These are phyloP conservation scores for Lemur catta DNA, from an alignment of 2,797 vertebrate genomes.

Conservation along the genomic window DNA sequence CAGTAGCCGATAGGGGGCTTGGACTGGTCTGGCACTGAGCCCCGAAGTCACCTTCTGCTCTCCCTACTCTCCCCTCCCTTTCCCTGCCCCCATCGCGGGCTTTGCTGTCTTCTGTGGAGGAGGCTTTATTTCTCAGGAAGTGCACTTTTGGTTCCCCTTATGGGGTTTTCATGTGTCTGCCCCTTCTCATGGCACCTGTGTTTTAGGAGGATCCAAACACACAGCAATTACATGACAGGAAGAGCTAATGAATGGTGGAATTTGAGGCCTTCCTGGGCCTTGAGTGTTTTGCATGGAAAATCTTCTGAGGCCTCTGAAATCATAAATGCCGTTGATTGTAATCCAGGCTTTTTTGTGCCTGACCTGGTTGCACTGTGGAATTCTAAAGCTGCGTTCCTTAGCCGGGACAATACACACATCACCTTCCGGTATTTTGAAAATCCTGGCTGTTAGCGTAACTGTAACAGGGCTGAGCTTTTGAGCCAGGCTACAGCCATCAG, in stretches of 20 bases:
- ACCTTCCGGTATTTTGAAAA: not conserved
- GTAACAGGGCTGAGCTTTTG: not conserved
- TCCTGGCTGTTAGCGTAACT: not conserved
- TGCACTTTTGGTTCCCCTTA: not conserved
- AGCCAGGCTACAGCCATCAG: not conserved
- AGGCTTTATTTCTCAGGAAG: not conserved
- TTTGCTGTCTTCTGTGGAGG: not conserved
- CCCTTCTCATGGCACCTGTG: not conserved
- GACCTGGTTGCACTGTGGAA: not conserved
- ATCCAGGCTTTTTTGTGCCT: not conserved
- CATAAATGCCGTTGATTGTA: not conserved
- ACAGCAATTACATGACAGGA: not conserved
- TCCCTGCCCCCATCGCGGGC: accelerated
- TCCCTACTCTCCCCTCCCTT: not conserved
- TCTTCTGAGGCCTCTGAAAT: not conserved
- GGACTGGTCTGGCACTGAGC: accelerated
- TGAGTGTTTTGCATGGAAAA: not conserved
- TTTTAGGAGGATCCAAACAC: not conserved
- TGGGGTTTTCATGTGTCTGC: not conserved
- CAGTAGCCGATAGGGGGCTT: not conserved
- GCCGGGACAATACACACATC: not conserved
- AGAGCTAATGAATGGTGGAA: not conserved
- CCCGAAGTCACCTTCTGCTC: not conserved
- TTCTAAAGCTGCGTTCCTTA: not conserved
- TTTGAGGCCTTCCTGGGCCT: not conserved